Conservation (phyloP, 2,888 invertebrate genomes). For the Eucera pruinosa region DNA sequence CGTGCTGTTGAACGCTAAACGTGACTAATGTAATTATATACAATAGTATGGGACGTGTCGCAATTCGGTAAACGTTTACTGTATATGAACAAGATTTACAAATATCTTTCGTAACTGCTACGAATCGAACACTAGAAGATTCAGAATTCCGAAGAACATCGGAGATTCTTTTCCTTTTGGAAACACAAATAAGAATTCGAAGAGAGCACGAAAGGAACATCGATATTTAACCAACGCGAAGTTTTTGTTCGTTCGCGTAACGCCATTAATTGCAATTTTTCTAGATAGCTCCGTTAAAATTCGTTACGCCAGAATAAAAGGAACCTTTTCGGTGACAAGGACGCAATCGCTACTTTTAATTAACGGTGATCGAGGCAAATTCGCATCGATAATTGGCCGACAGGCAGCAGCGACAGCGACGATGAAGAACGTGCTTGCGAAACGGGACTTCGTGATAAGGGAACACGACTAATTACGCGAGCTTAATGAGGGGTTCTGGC, state of each 20-base stretch:
- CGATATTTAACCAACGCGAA: too few relatives aligned
- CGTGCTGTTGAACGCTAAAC: too few relatives aligned
- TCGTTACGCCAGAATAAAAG: neutral
- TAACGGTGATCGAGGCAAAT: slow-evolving; percentile 73
- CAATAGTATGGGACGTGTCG: slow-evolving; percentile 12
- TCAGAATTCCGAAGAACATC: too few relatives aligned
- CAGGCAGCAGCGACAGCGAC: slow-evolving; percentile 48
- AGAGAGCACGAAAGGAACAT: too few relatives aligned
- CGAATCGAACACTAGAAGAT: too few relatives aligned
- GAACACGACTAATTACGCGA: slow-evolving; percentile 64
- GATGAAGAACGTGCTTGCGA: slow-evolving; percentile 27
- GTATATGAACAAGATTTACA: too few relatives aligned
- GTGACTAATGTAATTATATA: too few relatives aligned
- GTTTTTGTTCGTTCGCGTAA: neutral
- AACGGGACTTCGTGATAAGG: slow-evolving; percentile 59
- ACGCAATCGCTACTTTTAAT: slow-evolving; percentile 69
- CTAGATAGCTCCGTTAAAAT: neutral
- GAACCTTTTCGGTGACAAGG: neutral
- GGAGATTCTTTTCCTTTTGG: too few relatives aligned
- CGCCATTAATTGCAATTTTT: slow-evolving; percentile 32
- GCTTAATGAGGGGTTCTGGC: slow-evolving; percentile 54
- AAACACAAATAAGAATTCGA: too few relatives aligned
- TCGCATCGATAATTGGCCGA: slow-evolving; percentile 70
- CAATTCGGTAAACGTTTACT: too few relatives aligned
- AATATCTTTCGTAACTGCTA: too few relatives aligned